These are phyloP conservation scores for Chamaea fasciata DNA, from an alignment of 2,113 vertebrate genomes.

Conservation along the genomic window DNA sequence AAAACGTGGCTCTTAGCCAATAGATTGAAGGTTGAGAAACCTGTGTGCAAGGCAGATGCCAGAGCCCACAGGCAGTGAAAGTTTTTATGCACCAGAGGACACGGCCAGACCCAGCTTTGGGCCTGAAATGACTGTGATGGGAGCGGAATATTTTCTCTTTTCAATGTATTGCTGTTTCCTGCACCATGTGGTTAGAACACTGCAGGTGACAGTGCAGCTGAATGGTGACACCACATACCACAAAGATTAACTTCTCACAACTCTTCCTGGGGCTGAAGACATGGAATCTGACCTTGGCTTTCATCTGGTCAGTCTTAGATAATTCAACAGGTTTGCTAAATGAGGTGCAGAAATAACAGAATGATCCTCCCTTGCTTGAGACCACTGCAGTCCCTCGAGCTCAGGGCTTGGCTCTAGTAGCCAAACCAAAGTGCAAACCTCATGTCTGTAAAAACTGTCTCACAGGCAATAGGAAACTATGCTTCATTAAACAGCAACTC, in stretches of 20 bases:
- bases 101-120: background rate
- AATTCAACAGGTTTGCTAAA: background rate
- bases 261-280: background rate
- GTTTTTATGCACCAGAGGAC: constrained; percentile 15
- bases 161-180: constrained; percentile 32
- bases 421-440: background rate
- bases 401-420: background rate
- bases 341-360: background rate
- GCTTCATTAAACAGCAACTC: constrained; percentile 19
- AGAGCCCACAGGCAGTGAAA: constrained; percentile 50
- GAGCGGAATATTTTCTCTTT: constrained; percentile 16
- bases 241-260: background rate
- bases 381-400: background rate
- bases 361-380: background rate
- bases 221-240: constrained; percentile 1
- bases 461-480: background rate
- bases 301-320: background rate
- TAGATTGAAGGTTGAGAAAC: background rate
- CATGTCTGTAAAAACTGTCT: background rate
- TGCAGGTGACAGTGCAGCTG: constrained; percentile 30
- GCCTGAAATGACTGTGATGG: constrained; percentile 32
- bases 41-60: background rate
- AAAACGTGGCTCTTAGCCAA: background rate
- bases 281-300: background rate
- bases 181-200: constrained; percentile 3